phyloP scores from a whole-genome alignment of 2,113 vertebrate species.

The Thalassarche chlororhynchos region DNA sequence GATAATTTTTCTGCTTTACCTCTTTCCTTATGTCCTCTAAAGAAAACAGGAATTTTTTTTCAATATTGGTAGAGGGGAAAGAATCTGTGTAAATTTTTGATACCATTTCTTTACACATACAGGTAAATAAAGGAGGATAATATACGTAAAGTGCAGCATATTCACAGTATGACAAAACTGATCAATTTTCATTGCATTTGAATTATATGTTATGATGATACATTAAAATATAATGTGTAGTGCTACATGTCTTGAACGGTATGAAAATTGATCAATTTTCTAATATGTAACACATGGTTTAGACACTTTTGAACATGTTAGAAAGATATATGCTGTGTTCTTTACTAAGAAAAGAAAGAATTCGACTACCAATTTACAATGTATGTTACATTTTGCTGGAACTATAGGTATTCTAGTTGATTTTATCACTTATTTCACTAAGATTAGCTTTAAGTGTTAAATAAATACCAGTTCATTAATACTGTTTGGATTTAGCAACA shows the following conservation, averaged over 20 bases:
- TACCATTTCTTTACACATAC: neutral
- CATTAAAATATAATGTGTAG: neutral
- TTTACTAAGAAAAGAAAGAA: neutral
- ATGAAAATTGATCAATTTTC: conserved; percentile 27
- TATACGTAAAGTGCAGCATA: neutral
- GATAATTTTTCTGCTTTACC: neutral
- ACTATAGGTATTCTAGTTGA: neutral
- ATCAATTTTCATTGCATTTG: neutral
- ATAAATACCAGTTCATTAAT: neutral
- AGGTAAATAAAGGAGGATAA: neutral
- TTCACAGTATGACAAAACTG: neutral
- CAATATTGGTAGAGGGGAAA: neutral
- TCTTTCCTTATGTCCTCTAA: neutral
- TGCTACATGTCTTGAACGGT: neutral
- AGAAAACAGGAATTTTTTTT: neutral
- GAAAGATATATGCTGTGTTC: neutral
- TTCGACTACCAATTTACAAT: neutral
- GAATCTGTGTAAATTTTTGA: neutral
- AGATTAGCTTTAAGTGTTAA: neutral
- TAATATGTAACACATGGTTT: neutral
- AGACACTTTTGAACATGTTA: neutral
- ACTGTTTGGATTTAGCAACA: neutral
- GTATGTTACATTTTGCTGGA: neutral
- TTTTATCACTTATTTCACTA: neutral
- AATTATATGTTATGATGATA: neutral